A percentile compares a stretch with the other conserved stretches of the same genome.
Conservation (phyloP, 2,113 vertebrate genomes). For the Fregata magnificens region DNA sequence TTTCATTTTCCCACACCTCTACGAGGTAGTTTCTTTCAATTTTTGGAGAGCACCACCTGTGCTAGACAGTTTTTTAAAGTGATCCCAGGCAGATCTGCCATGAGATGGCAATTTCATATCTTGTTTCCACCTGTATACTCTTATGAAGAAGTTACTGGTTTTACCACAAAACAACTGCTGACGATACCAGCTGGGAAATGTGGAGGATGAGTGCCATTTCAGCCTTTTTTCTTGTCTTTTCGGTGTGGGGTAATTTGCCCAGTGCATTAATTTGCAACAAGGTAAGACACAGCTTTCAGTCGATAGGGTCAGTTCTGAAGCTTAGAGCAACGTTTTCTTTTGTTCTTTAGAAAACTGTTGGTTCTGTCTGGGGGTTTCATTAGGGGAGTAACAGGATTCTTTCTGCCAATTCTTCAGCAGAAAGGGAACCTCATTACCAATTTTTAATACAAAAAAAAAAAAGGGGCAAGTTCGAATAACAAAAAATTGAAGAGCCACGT, state of each 20-base stretch:
- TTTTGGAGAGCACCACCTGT: not conserved
- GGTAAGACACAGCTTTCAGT: constrained; percentile 7
- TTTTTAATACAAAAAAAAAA: constrained; percentile 28
- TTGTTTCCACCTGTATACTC: not conserved
- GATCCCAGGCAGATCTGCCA: not conserved
- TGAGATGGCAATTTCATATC: not conserved
- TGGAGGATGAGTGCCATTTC: not conserved
- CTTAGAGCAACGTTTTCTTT: not conserved
- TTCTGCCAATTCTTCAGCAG: constrained; percentile 7
- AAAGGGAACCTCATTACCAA: not conserved
- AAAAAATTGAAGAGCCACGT: not conserved
- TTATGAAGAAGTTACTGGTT: constrained; percentile 18
- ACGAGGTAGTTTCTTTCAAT: not conserved
- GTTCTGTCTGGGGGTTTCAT: constrained; percentile 33
- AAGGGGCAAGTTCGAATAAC: not conserved
- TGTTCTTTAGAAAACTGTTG: not conserved
- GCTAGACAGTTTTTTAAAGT: not conserved
- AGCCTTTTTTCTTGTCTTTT: constrained; percentile 9
- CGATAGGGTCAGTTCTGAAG: not conserved
- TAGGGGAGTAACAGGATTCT: constrained; percentile 16
- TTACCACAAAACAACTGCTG: not conserved
- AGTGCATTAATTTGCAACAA: constrained; percentile 13
- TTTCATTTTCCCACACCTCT: not conserved
- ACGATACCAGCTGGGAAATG: not conserved
- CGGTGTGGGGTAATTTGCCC: not conserved